Conservation (phyloP, 2,888 invertebrate genomes). For the Acrobasis consociella region DNA sequence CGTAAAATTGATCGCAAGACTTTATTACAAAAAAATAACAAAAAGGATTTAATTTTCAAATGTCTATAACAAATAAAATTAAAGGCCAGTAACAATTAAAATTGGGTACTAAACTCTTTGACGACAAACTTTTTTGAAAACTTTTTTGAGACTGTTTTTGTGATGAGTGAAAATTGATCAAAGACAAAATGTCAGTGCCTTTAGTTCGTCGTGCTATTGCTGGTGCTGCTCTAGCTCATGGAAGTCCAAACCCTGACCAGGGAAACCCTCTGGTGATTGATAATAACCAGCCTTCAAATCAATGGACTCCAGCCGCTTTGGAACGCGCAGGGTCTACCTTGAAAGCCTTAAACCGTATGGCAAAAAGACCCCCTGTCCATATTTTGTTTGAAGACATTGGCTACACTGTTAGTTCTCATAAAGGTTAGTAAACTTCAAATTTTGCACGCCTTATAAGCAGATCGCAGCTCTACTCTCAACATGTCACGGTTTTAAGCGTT, state of each 20-base stretch:
- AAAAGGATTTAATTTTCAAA: constrained; percentile 4
- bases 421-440: constrained; percentile 57
- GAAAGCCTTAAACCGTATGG: constrained; percentile 80
- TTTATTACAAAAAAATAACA: no score
- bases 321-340: constrained; percentile 76
- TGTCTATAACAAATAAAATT: background rate
- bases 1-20: constrained; percentile 7
- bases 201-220: constrained; percentile 71
- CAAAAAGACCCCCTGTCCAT: constrained; percentile 83
- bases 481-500: no score
- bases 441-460: background rate
- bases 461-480: no score
- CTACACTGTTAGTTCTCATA: constrained; percentile 75
- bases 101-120: background rate
- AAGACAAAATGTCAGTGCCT: constrained; percentile 61
- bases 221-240: constrained; percentile 64
- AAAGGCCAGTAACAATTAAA: background rate
- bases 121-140: background rate
- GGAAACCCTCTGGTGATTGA: constrained; percentile 47
- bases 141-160: constrained; percentile 14
- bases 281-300: constrained; percentile 51
- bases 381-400: constrained; percentile 83
- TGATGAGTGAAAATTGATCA: constrained; percentile 25
- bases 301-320: constrained; percentile 76
- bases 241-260: constrained; percentile 34